Percentiles rank a stretch among this genome's conserved stretches.
Conservation (phyloP, 2,888 invertebrate species). For the Drosophila rubida region DNA sequence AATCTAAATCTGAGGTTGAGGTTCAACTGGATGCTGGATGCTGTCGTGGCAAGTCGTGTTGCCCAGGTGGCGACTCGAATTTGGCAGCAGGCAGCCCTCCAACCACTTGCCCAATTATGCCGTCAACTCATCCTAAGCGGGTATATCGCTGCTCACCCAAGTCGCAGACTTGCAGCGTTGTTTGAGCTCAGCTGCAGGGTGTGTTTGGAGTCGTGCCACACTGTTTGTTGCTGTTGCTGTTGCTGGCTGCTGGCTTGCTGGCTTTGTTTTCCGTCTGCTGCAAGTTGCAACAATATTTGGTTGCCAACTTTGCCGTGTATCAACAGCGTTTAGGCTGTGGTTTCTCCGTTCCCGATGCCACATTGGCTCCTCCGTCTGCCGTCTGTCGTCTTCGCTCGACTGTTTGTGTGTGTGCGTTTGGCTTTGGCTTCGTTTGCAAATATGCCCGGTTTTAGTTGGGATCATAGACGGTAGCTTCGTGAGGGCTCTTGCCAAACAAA, state of each 20-base stretch:
- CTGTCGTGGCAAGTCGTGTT: slow-evolving; percentile 19
- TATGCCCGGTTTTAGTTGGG: slow-evolving; percentile 53
- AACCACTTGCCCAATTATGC: slow-evolving; percentile 75
- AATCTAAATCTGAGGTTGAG: slow-evolving; percentile 21
- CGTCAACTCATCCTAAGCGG: slow-evolving; percentile 5
- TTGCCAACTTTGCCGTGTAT: slow-evolving; percentile 74
- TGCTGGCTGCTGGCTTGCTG: too few relatives aligned
- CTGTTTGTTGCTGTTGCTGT: slow-evolving; percentile 20
- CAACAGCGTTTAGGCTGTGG: slow-evolving; percentile 75
- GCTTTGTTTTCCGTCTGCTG: slow-evolving; percentile 47
- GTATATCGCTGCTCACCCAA: too few relatives aligned
- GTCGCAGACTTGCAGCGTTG: too few relatives aligned
- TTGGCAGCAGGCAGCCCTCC: slow-evolving; percentile 11
- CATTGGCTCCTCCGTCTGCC: slow-evolving; percentile 22
- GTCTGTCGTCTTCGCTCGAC: neutral
- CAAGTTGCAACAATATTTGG: slow-evolving; percentile 74
- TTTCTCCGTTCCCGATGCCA: slow-evolving; percentile 32
- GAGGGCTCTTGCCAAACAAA: slow-evolving; percentile 50
- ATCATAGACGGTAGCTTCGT: slow-evolving; percentile 52
- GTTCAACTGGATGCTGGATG: slow-evolving; percentile 46
- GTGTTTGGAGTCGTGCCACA: slow-evolving; percentile 10
- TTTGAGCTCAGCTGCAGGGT: slow-evolving; percentile 2
- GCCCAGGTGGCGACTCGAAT: slow-evolving; percentile 60
- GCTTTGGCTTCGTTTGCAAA: slow-evolving; percentile 59
- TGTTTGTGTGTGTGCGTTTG: slow-evolving; percentile 47